Percentiles rank a stretch among this genome's conserved stretches.
These are phyloP conservation scores for Malurus splendens DNA, from an alignment of 2,797 vertebrate species.

Conservation along the genomic window DNA sequence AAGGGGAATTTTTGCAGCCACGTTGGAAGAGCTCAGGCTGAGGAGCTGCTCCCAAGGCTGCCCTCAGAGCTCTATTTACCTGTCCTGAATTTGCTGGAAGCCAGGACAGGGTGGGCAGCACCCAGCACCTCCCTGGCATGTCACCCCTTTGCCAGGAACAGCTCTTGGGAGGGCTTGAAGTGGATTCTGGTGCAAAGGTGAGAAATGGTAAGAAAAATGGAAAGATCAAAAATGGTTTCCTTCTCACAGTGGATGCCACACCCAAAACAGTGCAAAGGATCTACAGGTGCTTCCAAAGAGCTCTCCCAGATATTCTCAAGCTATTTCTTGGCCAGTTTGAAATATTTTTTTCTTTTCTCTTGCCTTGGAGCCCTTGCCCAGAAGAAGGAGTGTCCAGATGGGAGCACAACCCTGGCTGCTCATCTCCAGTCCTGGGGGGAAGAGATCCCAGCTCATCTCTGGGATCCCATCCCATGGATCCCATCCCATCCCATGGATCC, in stretches of 20 bases:
- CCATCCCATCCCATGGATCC: not conserved
- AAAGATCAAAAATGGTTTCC: fast-evolving
- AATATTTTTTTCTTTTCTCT: not conserved
- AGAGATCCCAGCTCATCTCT: fast-evolving
- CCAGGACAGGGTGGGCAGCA: not conserved
- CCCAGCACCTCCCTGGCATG: not conserved
- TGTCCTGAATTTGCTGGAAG: constrained; percentile 6
- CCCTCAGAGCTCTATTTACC: constrained; percentile 40
- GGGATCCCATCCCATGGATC: not conserved
- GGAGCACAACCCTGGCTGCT: not conserved
- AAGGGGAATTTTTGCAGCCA: constrained; percentile 32
- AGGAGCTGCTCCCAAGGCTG: constrained; percentile 25
- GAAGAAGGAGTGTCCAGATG: not conserved
- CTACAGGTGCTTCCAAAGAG: not conserved
- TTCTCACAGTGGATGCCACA: not conserved
- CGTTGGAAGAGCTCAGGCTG: constrained; percentile 24
- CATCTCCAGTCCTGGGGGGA: not conserved
- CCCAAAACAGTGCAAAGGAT: not conserved
- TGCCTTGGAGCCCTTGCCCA: not conserved
- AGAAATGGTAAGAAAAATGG: not conserved
- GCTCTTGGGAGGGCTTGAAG: not conserved
- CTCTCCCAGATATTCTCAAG: not conserved
- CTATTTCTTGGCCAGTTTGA: not conserved
- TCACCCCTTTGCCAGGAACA: not conserved
- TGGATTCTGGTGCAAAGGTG: not conserved